A percentile compares a stretch with the other conserved stretches of the same genome.
Evolutionary conservation across 1,140 invertebrate genomes (phyloP).

Genomic region (Lanistes nyassanus): DNA sequence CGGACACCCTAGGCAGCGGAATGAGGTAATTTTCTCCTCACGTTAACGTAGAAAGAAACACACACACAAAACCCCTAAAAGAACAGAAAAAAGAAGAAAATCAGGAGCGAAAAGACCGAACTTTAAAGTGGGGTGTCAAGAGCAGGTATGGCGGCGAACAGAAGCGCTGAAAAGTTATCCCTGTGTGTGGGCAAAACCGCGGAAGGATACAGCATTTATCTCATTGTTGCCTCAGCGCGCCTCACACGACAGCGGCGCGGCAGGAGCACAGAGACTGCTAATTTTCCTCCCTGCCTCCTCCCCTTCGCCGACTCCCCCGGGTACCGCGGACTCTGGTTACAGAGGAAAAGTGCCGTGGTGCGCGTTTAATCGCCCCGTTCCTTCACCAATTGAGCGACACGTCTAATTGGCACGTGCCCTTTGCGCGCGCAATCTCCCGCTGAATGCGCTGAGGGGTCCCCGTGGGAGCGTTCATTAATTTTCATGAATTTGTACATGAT

Average conservation of each 20-base stretch:
- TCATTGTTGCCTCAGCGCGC: conserved; percentile 19
- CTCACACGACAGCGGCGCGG: neutral
- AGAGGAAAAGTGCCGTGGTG: conserved; percentile 8
- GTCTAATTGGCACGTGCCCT: conserved; percentile 33
- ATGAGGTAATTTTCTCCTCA: too few species aligned
- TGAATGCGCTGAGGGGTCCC: conserved; percentile 19
- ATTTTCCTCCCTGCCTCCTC: conserved; percentile 15
- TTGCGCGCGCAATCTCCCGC: conserved; percentile 23
- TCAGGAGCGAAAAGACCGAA: too few species aligned
- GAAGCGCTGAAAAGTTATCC: too few species aligned
- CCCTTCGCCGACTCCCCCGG: neutral
- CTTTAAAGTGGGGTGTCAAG: too few species aligned
- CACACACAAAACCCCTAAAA: too few species aligned
- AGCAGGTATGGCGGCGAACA: too few species aligned
- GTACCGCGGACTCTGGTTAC: conserved; percentile 16
- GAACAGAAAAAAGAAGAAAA: too few species aligned
- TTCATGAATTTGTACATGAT: conserved; percentile 40
- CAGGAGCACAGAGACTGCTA: neutral
- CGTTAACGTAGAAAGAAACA: too few species aligned
- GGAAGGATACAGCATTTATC: conserved; percentile 1
- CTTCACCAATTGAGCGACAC: conserved; percentile 17
- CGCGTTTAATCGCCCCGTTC: conserved; percentile 28
- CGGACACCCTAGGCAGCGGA: too few species aligned
- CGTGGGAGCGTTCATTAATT: conserved; percentile 35
- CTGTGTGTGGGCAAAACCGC: conserved; percentile 10